Conservation (phyloP, 2,888 invertebrate genomes). For the Catocala nupta region DNA sequence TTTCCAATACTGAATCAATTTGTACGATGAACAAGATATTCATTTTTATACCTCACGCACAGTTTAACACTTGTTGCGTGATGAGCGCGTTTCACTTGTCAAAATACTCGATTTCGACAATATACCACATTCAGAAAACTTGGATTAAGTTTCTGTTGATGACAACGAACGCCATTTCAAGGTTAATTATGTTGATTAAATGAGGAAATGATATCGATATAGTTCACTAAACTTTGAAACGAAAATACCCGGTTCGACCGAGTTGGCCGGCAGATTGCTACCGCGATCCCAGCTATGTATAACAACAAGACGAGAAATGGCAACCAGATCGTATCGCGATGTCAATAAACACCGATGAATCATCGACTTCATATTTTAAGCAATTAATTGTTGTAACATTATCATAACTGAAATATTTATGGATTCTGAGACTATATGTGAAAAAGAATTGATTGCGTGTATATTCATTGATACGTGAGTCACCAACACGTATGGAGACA, state of each 20-base stretch:
- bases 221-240: constrained; percentile 59
- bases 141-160: constrained; percentile 2
- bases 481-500: constrained; percentile 60
- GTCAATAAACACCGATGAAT: constrained; percentile 58
- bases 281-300: constrained; percentile 61
- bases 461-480: constrained; percentile 59
- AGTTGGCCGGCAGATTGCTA: constrained; percentile 70
- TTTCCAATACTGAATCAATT: constrained; percentile 27
- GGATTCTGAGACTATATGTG: constrained; percentile 38
- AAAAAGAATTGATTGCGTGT: constrained; percentile 28
- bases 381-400: constrained; percentile 57
- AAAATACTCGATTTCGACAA: constrained; percentile 23
- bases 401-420: constrained; percentile 67
- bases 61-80: constrained; percentile 38
- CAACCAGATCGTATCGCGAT: constrained; percentile 34
- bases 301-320: constrained; percentile 27
- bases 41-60: constrained; percentile 43
- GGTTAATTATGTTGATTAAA: constrained; percentile 14
- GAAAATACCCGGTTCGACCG: constrained; percentile 72
- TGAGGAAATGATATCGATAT: constrained; percentile 50
- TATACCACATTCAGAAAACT: constrained; percentile 30
- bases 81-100: constrained; percentile 34
- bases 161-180: constrained; percentile 11
- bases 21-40: constrained; percentile 23
- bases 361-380: constrained; percentile 59